Percentiles rank a stretch among this genome's conserved stretches.
Conservation (phyloP, 1,140 invertebrate species). For the Caerostris darwini region DNA sequence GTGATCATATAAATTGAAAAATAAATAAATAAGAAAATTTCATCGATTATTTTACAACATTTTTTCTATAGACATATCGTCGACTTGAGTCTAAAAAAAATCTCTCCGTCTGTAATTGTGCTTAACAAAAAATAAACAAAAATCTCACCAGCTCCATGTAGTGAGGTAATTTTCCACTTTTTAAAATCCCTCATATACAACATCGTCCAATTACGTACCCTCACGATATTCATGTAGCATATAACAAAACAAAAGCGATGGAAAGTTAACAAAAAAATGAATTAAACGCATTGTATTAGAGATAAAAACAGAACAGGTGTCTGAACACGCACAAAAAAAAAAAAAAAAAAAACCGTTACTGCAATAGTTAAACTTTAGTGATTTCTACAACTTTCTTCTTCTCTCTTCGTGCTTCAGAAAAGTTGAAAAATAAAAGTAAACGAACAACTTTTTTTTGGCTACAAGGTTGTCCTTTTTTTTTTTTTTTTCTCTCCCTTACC, state of each 20-base stretch:
- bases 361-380: conserved; percentile 13
- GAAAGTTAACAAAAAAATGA: conserved; percentile 8
- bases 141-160: neutral
- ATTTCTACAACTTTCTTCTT: neutral
- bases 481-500: neutral
- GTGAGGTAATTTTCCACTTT: neutral
- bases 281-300: neutral
- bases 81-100: too few species aligned
- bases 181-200: neutral
- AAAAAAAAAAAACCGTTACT: conserved; percentile 44
- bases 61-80: too few species aligned
- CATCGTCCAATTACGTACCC: neutral
- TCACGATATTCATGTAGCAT: neutral
- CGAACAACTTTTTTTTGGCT: neutral
- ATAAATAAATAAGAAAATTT: too few species aligned
- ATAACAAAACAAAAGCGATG: neutral
- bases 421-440: conserved; percentile 5
- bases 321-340: neutral
- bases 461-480: neutral
- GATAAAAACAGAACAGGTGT: conserved; percentile 39
- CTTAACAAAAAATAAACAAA: neutral
- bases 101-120: too few species aligned
- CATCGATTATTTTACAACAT: too few species aligned
- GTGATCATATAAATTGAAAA: too few species aligned
- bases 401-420: neutral